phyloP scores from a whole-genome alignment of 2,113 vertebrate species.

The Hucho hucho region DNA sequence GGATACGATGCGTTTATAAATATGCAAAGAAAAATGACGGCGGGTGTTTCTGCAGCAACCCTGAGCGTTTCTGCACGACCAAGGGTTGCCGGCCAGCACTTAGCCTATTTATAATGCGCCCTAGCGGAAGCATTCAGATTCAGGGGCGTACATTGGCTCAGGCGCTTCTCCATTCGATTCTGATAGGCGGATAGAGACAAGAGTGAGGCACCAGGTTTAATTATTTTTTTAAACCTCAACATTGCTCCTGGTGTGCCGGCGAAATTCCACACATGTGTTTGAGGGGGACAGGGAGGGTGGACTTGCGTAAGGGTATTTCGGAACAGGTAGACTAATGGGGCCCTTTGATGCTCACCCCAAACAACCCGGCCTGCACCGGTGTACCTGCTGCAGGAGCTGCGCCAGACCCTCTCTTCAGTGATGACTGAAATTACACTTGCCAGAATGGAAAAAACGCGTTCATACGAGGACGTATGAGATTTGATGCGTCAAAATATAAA shows the following conservation, averaged over 20 bases:
- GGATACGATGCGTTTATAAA: slow-evolving; percentile 43
- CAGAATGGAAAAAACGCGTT: not conserved
- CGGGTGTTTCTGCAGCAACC: slow-evolving; percentile 74
- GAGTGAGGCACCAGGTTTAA: not conserved
- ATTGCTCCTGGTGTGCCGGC: slow-evolving; percentile 15
- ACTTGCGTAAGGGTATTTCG: not conserved
- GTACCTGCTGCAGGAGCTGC: not conserved
- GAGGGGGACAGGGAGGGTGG: slow-evolving; percentile 20
- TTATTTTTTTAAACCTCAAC: not conserved
- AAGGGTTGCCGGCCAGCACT: slow-evolving; percentile 80
- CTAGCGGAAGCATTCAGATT: slow-evolving; percentile 76
- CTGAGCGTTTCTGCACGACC: slow-evolving; percentile 79
- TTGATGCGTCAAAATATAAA: not conserved
- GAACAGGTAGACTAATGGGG: not conserved
- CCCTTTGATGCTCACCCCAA: no score
- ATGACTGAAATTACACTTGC: not conserved
- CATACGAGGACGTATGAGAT: not conserved
- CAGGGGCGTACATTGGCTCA: slow-evolving; percentile 82
- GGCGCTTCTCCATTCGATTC: slow-evolving; percentile 71
- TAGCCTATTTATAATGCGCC: slow-evolving; percentile 86
- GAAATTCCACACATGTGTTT: slow-evolving; percentile 37
- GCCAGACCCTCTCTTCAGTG: not conserved
- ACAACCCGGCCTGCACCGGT: no score
- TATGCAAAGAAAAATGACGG: slow-evolving; percentile 56
- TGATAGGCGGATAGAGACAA: slow-evolving; percentile 46